Evolutionary conservation across 2,888 invertebrate species (phyloP), one percentile per base, ranked within the genome.

Genomic region (Drosophila anceps): DNA sequence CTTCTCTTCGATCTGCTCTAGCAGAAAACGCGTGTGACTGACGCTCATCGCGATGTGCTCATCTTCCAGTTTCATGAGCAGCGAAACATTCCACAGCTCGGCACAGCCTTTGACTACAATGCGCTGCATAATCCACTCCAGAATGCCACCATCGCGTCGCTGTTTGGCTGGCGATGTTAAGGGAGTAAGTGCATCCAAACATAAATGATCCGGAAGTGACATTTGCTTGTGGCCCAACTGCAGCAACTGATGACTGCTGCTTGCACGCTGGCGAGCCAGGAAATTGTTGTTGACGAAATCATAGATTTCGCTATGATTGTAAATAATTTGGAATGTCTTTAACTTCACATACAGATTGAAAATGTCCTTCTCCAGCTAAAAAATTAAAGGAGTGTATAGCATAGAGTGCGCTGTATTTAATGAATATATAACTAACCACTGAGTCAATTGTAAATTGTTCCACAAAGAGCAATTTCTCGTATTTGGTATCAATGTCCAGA

Each of bases 281-380:
- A 94, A 94, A 81, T 95, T 95, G 27, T 93, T 93, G 50, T 93
- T 93, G 0, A 95, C 92, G 94, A 95, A 95, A 60, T 93, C 93
- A 81, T 94, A 94, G 20, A 95, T 94, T 73, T 95, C 94, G 69
- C 93, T 94, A 80, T 95, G 95, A 88, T 95, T 95, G 82, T 97
- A 97, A 27, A 94, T 95, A 7, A 96, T 91, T 76, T 95, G 95
- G 76, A 97, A 93, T 55, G 95, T 95, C 91, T 96, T 96, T 44
- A 97, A 93, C 88, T 95, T 95, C 13, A 96, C 93, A 89, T 95
- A 95, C 51, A 96, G 90, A 81, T 96, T 95, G 1, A 96, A 92
- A 10, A 95, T 94, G 54, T 95, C 94, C 82, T 95, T 95, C 88
- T 95, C 92, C 41, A 93, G 66, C 92, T 93, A 46, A 18, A 54